Conservation (phyloP, 2,113 vertebrate genomes). For the Pedetes capensis region DNA sequence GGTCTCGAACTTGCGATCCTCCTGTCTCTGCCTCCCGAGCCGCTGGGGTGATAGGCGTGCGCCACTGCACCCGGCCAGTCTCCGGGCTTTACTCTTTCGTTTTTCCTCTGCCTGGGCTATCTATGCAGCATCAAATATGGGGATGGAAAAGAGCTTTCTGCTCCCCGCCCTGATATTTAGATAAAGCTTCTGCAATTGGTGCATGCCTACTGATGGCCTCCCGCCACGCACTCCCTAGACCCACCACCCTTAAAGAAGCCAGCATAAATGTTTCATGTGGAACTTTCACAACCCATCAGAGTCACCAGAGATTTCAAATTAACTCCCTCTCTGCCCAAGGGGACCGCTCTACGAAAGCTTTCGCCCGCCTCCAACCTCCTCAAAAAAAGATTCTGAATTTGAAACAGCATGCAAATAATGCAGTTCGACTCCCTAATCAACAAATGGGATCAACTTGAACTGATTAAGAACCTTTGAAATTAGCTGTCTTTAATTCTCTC, state of each 20-base stretch:
- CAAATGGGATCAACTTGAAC: constrained; percentile 77
- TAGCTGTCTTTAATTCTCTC: constrained; percentile 68
- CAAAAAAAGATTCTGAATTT: constrained; percentile 59
- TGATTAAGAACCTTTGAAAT: constrained; percentile 80
- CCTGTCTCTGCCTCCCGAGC: too few species aligned
- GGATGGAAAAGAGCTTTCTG: neutral
- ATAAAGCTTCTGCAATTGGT: neutral
- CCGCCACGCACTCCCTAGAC: neutral
- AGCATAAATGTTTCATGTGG: constrained; percentile 58
- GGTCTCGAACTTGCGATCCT: too few species aligned
- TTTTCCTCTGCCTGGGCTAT: neutral
- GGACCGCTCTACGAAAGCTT: constrained; percentile 54
- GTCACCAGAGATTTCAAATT: constrained; percentile 61
- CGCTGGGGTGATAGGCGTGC: too few species aligned
- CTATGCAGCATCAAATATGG: neutral
- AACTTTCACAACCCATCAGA: neutral
- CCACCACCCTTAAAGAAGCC: constrained; percentile 27
- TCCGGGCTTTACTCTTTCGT: too few species aligned
- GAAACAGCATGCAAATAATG: constrained; percentile 73
- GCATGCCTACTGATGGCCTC: rapidly evolving
- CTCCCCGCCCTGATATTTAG: neutral
- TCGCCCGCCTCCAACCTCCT: constrained; percentile 52
- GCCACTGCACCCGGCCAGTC: too few species aligned
- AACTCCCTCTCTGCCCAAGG: constrained; percentile 66
- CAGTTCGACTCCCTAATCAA: constrained; percentile 69